phyloP scores from a whole-genome alignment of 2,113 vertebrate species.

The Cyanocitta stelleri region DNA sequence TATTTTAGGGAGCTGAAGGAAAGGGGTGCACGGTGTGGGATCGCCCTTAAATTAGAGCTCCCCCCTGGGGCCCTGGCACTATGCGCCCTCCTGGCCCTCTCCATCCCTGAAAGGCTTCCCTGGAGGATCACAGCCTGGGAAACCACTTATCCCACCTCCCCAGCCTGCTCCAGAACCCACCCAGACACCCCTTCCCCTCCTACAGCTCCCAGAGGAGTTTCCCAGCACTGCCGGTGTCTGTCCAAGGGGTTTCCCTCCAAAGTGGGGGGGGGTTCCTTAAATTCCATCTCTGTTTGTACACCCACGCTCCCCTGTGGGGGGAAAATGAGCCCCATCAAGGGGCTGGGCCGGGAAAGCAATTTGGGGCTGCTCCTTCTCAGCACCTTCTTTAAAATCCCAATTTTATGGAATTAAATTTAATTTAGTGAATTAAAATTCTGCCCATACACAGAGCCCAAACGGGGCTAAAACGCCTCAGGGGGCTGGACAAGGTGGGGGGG shows the following conservation, averaged over 20 bases:
- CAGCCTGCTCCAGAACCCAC: not conserved
- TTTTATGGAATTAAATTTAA: not conserved
- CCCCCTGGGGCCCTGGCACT: rapidly evolving
- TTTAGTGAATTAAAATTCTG: not conserved
- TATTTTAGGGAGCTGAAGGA: not conserved
- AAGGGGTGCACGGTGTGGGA: not conserved
- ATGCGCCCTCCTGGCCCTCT: rapidly evolving
- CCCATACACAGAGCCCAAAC: no score
- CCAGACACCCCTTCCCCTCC: not conserved
- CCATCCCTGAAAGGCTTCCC: not conserved
- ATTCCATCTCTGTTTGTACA: rapidly evolving
- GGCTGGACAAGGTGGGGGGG: not conserved
- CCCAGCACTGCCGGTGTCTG: not conserved
- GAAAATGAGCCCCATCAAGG: rapidly evolving
- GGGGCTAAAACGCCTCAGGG: not conserved
- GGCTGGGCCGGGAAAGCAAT: rapidly evolving
- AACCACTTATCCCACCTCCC: not conserved
- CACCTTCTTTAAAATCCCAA: not conserved
- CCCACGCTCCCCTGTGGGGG: not conserved
- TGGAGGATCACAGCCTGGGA: not conserved
- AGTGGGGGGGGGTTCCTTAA: not conserved
- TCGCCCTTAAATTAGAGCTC: not conserved
- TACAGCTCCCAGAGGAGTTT: not conserved
- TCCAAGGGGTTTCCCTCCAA: not conserved
- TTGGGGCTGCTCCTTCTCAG: not conserved